phyloP scores from a whole-genome alignment of 2,797 vertebrate species.

The Onychomys arenicola region DNA sequence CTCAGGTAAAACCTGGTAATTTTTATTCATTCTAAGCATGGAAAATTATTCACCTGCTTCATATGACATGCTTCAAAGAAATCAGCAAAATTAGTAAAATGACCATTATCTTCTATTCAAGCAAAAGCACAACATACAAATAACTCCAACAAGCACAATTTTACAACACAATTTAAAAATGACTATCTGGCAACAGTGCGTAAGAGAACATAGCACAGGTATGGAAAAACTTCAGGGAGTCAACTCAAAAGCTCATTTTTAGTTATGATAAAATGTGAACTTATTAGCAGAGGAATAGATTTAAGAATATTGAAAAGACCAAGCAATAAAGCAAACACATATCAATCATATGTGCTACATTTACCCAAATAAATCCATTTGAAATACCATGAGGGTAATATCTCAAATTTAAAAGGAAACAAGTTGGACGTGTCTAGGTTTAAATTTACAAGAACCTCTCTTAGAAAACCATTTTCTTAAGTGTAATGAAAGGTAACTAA shows the following conservation, averaged over 20 bases:
- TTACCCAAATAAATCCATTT: slow-evolving; percentile 6
- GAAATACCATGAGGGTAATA: background rate
- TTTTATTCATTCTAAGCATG: background rate
- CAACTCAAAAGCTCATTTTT: background rate
- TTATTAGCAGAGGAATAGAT: background rate
- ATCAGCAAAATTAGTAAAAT: background rate
- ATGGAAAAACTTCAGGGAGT: background rate
- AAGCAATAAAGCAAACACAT: background rate
- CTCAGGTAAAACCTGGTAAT: background rate
- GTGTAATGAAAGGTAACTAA: background rate
- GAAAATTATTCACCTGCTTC: slow-evolving; percentile 23
- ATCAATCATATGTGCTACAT: background rate
- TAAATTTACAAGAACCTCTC: slow-evolving; percentile 21
- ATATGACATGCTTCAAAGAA: slow-evolving; percentile 30
- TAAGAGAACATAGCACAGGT: background rate
- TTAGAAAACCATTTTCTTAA: background rate
- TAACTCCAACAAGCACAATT: slow-evolving; percentile 1
- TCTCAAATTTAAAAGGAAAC: background rate
- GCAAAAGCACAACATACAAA: slow-evolving; percentile 25
- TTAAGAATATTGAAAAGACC: slow-evolving; percentile 22
- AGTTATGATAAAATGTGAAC: slow-evolving; percentile 35
- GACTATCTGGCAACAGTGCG: background rate
- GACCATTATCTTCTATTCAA: slow-evolving; percentile 19
- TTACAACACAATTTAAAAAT: background rate
- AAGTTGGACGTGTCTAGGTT: background rate